Evolutionary conservation across 1,140 invertebrate species (phyloP), one percentile per base, ranked within the genome.

Genomic region (Bombus pyrosoma): DNA sequence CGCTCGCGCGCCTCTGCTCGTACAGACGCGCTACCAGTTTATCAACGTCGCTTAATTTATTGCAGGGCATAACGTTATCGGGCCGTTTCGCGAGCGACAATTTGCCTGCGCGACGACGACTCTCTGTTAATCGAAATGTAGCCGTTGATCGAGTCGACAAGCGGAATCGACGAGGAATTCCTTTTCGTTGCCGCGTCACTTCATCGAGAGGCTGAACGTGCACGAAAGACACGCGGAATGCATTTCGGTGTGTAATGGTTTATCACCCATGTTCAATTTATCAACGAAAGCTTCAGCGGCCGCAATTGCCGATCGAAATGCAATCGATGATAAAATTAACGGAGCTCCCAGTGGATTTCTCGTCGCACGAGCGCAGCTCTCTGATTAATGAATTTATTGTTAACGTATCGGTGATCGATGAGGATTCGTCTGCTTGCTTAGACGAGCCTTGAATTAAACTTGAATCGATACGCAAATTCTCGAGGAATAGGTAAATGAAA

Each of bases 41-140:
- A 90, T 90, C 89, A 73, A 74, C 59, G 71, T 53, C 72, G 88
- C 85, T 90, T 90, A 90, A 90, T 90, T 90, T 90, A 90, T 86
- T 83, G 77, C 64, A 57, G 77, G 64, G 80, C 81, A 25, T 9
- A 79, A 68, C 81, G 88, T 83, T 90, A 90, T 88, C 88, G 76
- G 71, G 8, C 71, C 66, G 39, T 78, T 53, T 28, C 64, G 59
- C 64, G 81, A 87, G 71, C 89, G 90, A 90, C 89, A 88, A 90
- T 90, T 90, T 90, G 89, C 89, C 81, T 76, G 77, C 62, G 72
- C 82, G 82, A 85, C 86, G 76, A 39, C 28, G 37, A 28, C 78
- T 73, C 69, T 68, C 86, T 66, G 86, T 87, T 90, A 90, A 90
- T 88, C 89, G 83, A 89, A 90, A 90, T 83, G 89, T 74, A 84